Conservation (phyloP, 2,888 invertebrate genomes). For the Dolichomitus sp. region DNA sequence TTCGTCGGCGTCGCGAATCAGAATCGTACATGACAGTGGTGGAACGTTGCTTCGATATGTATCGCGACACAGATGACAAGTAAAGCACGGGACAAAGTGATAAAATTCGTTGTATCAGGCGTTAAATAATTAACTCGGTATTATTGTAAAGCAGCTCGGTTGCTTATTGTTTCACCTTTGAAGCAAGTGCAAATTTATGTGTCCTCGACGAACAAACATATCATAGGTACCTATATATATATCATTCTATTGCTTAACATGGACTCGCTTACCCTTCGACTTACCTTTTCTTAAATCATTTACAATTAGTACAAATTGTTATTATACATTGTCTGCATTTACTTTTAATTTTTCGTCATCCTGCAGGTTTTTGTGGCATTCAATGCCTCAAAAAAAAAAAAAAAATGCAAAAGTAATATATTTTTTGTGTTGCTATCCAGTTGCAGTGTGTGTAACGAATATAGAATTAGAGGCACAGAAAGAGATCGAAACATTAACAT, state of each 20-base stretch:
- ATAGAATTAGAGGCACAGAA: constrained; percentile 2
- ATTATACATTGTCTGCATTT: not conserved
- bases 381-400: not conserved
- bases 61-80: constrained; percentile 6
- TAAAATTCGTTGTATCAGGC: not conserved
- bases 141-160: constrained; percentile 4
- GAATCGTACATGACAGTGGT: constrained; percentile 58
- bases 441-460: constrained; percentile 15
- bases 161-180: constrained; percentile 17
- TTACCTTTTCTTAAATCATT: not conserved
- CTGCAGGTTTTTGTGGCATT: not conserved
- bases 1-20: constrained; percentile 63
- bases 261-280: constrained; percentile 3
- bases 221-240: constrained; percentile 40
- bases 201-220: constrained; percentile 33
- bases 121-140: constrained; percentile 19
- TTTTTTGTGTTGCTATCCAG: constrained; percentile 28
- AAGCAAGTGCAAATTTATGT: constrained; percentile 40
- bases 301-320: not conserved
- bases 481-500: constrained; percentile 20
- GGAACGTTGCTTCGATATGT: constrained; percentile 9
- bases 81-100: not conserved
- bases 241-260: constrained; percentile 19
- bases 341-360: not conserved
- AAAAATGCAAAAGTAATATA: not conserved